phyloP scores from a whole-genome alignment of 2,888 invertebrate genomes.

The Chouioia cunea region DNA sequence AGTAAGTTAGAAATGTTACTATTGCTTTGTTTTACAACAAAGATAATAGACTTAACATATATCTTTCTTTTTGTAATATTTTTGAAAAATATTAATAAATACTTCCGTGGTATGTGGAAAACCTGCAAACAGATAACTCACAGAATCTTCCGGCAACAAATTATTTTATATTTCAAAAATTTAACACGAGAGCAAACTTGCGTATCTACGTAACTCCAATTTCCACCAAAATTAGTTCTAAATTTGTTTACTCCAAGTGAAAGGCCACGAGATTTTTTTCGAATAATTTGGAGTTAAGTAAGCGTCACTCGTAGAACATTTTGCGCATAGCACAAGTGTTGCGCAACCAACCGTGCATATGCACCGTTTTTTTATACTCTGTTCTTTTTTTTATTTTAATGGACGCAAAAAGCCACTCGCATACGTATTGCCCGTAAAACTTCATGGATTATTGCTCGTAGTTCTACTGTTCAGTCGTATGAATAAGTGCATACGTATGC shows the following conservation, averaged over 20 bases:
- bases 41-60: too few relatives aligned
- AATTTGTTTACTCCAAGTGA: conserved; percentile 33
- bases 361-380: conserved; percentile 48
- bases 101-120: too few relatives aligned
- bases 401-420: conserved; percentile 9
- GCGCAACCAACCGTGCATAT: conserved; percentile 21
- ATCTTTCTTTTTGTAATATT: too few relatives aligned
- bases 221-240: conserved; percentile 23
- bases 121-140: too few relatives aligned
- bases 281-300: conserved; percentile 25
- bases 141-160: too few relatives aligned
- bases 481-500: not conserved
- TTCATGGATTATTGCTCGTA: conserved; percentile 59
- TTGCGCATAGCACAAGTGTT: conserved; percentile 28
- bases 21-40: too few relatives aligned
- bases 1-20: too few relatives aligned
- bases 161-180: too few relatives aligned
- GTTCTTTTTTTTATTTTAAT: conserved; percentile 17
- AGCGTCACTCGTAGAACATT: not conserved
- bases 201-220: too few relatives aligned
- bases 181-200: too few relatives aligned
- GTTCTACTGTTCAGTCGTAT: conserved; percentile 41
- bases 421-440: conserved; percentile 43
- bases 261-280: conserved; percentile 18
- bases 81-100: too few relatives aligned